A percentile compares a stretch with the other conserved stretches of the same genome.
Evolutionary conservation across 2,888 invertebrate genomes (phyloP).

Genomic region (Podotricha telesiphe): DNA sequence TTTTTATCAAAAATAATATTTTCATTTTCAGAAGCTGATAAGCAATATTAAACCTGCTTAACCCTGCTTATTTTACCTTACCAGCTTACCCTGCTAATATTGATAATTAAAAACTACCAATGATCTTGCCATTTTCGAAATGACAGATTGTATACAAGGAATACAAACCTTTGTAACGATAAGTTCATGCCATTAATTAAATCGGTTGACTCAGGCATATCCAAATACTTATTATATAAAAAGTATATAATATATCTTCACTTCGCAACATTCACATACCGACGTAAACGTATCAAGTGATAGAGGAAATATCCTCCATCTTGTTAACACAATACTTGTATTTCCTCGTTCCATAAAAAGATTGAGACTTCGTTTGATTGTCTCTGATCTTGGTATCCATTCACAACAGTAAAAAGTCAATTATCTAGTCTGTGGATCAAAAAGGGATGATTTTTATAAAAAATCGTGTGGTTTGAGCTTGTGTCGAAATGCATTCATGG

Average conservation of each 20-base stretch:
- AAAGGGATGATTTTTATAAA: neutral
- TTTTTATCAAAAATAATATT: too few relatives aligned
- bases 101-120: too few relatives aligned
- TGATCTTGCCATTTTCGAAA: too few relatives aligned
- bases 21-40: too few relatives aligned
- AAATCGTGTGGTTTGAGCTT: too few relatives aligned
- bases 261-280: constrained; percentile 41
- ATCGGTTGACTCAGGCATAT: neutral
- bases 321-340: constrained; percentile 53
- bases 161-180: too few relatives aligned
- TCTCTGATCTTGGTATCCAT: constrained; percentile 59
- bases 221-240: neutral
- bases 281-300: constrained; percentile 62
- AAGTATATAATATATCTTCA: neutral
- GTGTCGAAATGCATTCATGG: too few relatives aligned
- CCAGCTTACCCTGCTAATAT: too few relatives aligned
- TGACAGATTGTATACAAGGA: too few relatives aligned
- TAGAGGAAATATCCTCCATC: constrained; percentile 63
- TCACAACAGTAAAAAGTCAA: constrained; percentile 59
- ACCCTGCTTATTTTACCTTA: too few relatives aligned
- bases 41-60: too few relatives aligned
- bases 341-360: constrained; percentile 45
- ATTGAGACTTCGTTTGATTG: constrained; percentile 45
- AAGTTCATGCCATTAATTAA: neutral
- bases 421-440: constrained; percentile 53